phyloP scores from a whole-genome alignment of 2,113 vertebrate species.

The Nyctereutes procyonoides region DNA sequence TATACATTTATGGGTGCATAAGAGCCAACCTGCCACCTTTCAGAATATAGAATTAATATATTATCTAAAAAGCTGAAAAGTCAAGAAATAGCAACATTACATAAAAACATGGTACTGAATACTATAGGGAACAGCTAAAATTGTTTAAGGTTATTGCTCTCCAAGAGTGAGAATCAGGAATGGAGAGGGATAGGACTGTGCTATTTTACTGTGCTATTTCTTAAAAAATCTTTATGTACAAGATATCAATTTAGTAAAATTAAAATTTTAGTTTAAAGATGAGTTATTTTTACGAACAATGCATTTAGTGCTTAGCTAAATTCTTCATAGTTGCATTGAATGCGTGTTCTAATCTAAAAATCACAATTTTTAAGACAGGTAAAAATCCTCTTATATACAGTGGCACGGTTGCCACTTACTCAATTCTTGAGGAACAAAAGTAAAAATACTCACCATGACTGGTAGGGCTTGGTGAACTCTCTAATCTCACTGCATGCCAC shows the following conservation, averaged over 20 bases:
- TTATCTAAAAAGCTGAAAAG: not conserved
- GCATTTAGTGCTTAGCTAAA: not conserved
- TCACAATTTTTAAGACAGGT: not conserved
- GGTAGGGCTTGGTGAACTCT: not conserved
- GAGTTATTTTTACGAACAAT: not conserved
- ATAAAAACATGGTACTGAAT: not conserved
- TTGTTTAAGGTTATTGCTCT: not conserved
- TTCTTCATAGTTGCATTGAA: not conserved
- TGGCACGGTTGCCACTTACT: not conserved
- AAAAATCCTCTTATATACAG: not conserved
- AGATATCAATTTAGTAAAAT: not conserved
- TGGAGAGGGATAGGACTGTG: not conserved
- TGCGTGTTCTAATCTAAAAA: not conserved
- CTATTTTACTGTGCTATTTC: not conserved
- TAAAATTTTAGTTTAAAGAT: constrained; percentile 4
- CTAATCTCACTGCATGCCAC: not conserved
- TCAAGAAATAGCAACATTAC: not conserved
- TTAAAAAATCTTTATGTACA: not conserved
- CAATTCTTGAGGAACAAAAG: not conserved
- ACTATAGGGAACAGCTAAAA: not conserved
- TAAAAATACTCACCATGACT: not conserved
- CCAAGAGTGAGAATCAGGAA: not conserved
- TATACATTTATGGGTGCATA: not conserved
- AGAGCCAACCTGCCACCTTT: not conserved
- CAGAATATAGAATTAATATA: not conserved